Conservation (phyloP, 1,140 invertebrate genomes). For the Cydia splendana region DNA sequence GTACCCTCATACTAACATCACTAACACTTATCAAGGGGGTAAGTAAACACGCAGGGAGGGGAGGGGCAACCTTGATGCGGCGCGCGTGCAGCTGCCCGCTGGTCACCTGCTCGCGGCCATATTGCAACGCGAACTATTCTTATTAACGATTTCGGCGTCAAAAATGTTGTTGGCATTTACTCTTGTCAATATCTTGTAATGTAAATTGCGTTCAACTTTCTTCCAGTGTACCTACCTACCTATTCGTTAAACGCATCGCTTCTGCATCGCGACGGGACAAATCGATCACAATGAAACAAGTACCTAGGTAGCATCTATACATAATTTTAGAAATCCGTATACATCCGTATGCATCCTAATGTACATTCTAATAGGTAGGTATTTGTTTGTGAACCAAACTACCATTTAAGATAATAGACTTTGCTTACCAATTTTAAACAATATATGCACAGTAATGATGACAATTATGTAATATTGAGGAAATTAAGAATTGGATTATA, state of each 20-base stretch:
- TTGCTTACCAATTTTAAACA: no score
- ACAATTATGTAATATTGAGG: no score
- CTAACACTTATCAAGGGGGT: conserved; percentile 52
- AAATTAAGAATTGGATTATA: no score
- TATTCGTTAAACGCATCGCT: not conserved
- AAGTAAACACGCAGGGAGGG: conserved; percentile 56
- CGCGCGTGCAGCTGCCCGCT: conserved; percentile 57
- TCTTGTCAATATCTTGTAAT: conserved; percentile 19
- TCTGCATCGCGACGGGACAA: not conserved
- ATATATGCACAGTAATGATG: no score
- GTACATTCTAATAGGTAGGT: no score
- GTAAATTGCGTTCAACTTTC: conserved; percentile 7
- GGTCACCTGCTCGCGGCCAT: conserved; percentile 71
- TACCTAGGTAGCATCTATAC: not conserved
- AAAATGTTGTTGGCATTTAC: conserved; percentile 33
- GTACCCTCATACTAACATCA: conserved; percentile 45
- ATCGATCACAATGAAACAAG: not conserved
- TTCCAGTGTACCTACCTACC: not conserved
- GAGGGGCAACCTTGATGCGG: conserved; percentile 62
- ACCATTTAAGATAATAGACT: no score
- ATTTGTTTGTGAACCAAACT: no score
- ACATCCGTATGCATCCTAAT: no score
- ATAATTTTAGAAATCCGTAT: no score
- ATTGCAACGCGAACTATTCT: conserved; percentile 47
- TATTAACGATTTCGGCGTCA: conserved; percentile 33